Conservation (phyloP, 1,140 invertebrate species). For the Bombus impatiens region DNA sequence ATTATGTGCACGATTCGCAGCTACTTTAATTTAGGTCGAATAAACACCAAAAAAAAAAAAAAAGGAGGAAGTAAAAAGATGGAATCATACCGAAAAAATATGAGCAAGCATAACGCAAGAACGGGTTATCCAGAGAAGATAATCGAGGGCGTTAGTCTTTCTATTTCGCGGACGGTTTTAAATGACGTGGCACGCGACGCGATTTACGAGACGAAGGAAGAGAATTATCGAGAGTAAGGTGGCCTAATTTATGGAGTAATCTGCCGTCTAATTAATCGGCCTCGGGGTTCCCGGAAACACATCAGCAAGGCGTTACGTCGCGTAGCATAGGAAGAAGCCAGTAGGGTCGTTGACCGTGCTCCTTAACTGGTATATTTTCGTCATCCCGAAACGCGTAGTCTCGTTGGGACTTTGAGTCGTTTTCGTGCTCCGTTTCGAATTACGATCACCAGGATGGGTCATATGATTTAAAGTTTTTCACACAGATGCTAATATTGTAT, state of each 20-base stretch:
- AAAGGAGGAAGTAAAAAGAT: background rate
- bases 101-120: background rate
- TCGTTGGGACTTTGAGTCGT: slow-evolving; percentile 18
- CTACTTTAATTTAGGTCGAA: too few relatives aligned
- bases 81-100: background rate
- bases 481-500: too few relatives aligned
- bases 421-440: slow-evolving; percentile 24
- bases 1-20: too few relatives aligned
- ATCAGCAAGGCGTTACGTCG: slow-evolving; percentile 47
- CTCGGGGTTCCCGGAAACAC: slow-evolving; percentile 58
- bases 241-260: slow-evolving; percentile 31
- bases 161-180: slow-evolving; percentile 1
- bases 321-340: slow-evolving; percentile 39
- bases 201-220: background rate
- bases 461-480: background rate
- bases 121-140: background rate
- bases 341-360: slow-evolving; percentile 63
- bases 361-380: slow-evolving; percentile 69
- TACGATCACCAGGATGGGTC: background rate
- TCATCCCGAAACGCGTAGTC: slow-evolving; percentile 49
- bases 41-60: too few relatives aligned
- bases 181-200: background rate
- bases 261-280: slow-evolving; percentile 49
- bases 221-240: slow-evolving; percentile 31
- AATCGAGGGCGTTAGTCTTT: background rate